Base-by-base conservation (phyloP, 2,888 invertebrate genomes). In the Rhodophaea formosa region DNA sequence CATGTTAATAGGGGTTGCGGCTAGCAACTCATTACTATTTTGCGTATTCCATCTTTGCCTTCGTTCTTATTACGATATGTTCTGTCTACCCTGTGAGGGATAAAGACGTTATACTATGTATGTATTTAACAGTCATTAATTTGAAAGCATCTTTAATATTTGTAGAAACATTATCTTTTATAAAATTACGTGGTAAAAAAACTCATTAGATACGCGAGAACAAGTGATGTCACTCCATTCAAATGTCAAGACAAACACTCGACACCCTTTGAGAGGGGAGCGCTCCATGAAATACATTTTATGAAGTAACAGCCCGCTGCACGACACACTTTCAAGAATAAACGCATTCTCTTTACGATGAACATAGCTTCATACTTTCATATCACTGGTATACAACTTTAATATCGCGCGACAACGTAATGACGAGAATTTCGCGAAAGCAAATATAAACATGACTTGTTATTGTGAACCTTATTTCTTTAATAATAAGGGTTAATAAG, bases 211-310 rank as follows among this genome's bases (percentile, higher is more conserved):
- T n/a, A 53, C 39, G 42, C n/a, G 14, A 16, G 30, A 54, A 54
- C 53, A 44, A 54, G 14, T 54, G 44, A 43, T 42, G 15, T 49
- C 56, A 30, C 16, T 8, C 39, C 49, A 51, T 51, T 49, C 30
- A 49, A 16, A 30, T 29, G 15, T 43, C 43, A 56, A 43, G 43
- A 56, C 30, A 30, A 49, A 49, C 15, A 51, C 30, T 12, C 29
- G 44, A 16, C 53, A 44, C 29, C 30, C 7, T 44, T 44, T 51
- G 15, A 51, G 30, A 56, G 39, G 49, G 39, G 39, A 42, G 39
- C 23, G n/a, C 39, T 56, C 49, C 29, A 43, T 51, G 49, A 51
- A 56, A 44, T 44, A 54, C 44, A 54, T 54, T 44, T 54, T 44
- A 54, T 15, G 32, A n/a, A 54, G 32, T 44, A 44, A 54, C 44